These are phyloP conservation scores for Spodoptera frugiperda DNA, from an alignment of 1,140 invertebrate species.

Conservation along the genomic window DNA sequence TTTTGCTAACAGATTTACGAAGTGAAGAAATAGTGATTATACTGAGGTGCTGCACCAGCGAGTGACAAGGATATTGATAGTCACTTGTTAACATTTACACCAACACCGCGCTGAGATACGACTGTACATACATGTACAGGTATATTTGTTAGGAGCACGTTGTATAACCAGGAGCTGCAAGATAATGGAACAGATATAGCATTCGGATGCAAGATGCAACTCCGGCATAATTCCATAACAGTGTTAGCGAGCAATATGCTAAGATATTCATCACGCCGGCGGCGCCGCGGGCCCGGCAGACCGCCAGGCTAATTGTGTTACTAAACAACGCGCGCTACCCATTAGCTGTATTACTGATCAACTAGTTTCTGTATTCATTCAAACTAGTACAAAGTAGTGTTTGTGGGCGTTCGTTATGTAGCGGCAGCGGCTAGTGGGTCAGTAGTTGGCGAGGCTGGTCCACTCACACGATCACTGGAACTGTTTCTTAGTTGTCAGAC, in stretches of 20 bases:
- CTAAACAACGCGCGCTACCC: constrained; percentile 27
- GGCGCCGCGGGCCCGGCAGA: not conserved
- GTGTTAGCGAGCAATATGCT: constrained; percentile 39
- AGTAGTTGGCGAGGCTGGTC: not conserved
- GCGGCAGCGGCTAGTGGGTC: constrained; percentile 6
- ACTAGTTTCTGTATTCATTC: constrained; percentile 34
- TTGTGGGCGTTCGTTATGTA: not conserved
- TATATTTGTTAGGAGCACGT: too few species aligned
- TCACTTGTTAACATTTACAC: not conserved
- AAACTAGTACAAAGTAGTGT: constrained; percentile 16
- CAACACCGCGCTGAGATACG: too few species aligned
- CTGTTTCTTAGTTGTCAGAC: too few species aligned
- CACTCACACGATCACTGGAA: too few species aligned
- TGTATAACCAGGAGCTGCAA: not conserved
- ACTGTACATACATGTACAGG: too few species aligned
- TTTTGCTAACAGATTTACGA: not conserved
- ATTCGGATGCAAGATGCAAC: constrained; percentile 3
- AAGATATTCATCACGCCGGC: constrained; percentile 52
- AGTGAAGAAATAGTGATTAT: constrained; percentile 23
- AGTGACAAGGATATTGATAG: not conserved
- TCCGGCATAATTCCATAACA: constrained; percentile 8
- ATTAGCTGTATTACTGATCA: constrained; percentile 53
- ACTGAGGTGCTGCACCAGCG: too few species aligned
- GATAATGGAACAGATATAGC: not conserved
- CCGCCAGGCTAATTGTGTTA: constrained; percentile 48